These are phyloP conservation scores for Cebus imitator DNA, from an alignment of 2,113 vertebrate species.

Conservation along the genomic window DNA sequence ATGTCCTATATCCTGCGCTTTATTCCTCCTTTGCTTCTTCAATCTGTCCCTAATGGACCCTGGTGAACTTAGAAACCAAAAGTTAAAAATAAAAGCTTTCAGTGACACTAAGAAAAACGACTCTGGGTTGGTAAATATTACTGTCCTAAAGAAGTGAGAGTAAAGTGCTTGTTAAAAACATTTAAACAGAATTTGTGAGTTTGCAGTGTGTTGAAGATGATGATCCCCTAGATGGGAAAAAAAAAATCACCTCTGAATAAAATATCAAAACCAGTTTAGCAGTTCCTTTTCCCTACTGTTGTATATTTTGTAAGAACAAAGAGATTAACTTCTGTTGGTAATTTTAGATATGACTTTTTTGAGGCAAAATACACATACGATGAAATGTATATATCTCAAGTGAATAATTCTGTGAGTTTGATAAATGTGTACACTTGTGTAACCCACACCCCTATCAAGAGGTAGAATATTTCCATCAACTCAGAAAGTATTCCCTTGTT, in stretches of 20 bases:
- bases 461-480: background rate
- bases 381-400: background rate
- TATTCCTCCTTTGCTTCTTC: slow-evolving; percentile 62
- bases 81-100: slow-evolving; percentile 71
- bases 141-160: background rate
- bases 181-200: slow-evolving; percentile 35
- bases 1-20: slow-evolving; percentile 49
- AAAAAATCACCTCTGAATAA: background rate
- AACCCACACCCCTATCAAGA: background rate
- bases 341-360: background rate
- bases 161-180: background rate
- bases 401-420: background rate
- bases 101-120: slow-evolving; percentile 36
- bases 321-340: background rate
- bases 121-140: slow-evolving; percentile 39
- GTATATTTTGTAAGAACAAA: background rate
- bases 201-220: background rate
- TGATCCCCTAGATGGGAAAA: background rate
- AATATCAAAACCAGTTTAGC: background rate
- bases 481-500: background rate
- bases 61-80: slow-evolving; percentile 68
- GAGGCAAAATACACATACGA: background rate
- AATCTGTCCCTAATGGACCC: slow-evolving; percentile 49
- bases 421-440: background rate
- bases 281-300: background rate